Base-by-base conservation (phyloP, 2,797 vertebrate genomes). In the Cyprinella venusta region DNA sequence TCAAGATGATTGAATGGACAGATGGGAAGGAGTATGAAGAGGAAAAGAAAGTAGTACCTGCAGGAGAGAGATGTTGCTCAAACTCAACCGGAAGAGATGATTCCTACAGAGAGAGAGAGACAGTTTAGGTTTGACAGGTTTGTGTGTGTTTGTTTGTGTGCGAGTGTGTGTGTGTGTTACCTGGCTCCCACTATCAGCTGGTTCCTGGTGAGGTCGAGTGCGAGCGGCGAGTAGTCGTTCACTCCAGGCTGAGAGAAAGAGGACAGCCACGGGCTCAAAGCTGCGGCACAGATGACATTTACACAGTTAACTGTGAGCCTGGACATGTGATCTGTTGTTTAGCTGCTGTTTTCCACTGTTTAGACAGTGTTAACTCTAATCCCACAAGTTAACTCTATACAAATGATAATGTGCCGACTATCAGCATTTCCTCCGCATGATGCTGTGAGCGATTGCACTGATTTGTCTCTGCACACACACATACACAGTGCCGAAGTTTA, bases 181-280 rank as follows among this genome's bases (percentile, higher is more conserved):
- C 98, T 97, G 86, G 98, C 97, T 93, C 98, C 98, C 64, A 98
- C 96, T 84, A 99, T 94, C 85, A 99, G 95, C 90, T 99, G 98
- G 91, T 96, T 97, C 88, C 96, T 95, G 94, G 93, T 94, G 91
- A 96, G 93, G 91, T 99, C 98, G 89, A 99, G 89, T 18, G 96
- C 93, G 76, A 99, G 93, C 90, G 97, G 98, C 61, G 98, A 98
- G 91, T 97, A 99, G 89, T 99, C 97, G 69, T 88, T 95, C 71
- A 95, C 97, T 88, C 95, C 96, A 74, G 96, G 93, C 87, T 93
- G 95, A 79, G 96, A 96, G 93, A 99, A 99, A 90, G 96, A 96
- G 0, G 92, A 96, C 87, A 98, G 87, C 97, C 97, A 97, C 0
- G 95, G 95, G 90, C 93, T 96, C 89, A 99, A 89, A 71, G 94